Evolutionary conservation across 1,140 invertebrate species (phyloP).

Genomic region (Vanessa atalanta): DNA sequence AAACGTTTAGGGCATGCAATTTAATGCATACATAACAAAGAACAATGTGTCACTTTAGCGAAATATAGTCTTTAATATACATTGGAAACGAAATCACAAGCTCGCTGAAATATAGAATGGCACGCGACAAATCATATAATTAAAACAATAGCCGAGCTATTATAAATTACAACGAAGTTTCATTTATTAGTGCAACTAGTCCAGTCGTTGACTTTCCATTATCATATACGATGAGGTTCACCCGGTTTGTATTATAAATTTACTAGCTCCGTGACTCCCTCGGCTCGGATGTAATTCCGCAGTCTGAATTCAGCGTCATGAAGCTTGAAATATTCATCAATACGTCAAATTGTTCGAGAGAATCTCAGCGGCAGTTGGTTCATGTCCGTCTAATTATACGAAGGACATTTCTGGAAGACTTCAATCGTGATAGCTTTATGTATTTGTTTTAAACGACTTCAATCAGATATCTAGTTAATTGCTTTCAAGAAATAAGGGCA

Average conservation of each 20-base stretch:
- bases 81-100: slow-evolving; percentile 17
- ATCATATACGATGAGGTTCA: slow-evolving; percentile 65
- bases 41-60: slow-evolving; percentile 33
- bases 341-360: slow-evolving; percentile 39
- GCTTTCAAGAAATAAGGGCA: slow-evolving; percentile 13
- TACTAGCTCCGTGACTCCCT: slow-evolving; percentile 46
- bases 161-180: slow-evolving; percentile 47
- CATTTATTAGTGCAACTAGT: slow-evolving; percentile 56
- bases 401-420: slow-evolving; percentile 43
- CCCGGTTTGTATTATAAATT: slow-evolving; percentile 63
- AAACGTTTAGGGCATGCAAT: slow-evolving; percentile 63
- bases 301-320: slow-evolving; percentile 31
- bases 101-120: neutral
- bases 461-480: slow-evolving; percentile 9
- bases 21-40: slow-evolving; percentile 51
- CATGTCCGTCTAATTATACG: slow-evolving; percentile 40
- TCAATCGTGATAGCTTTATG: slow-evolving; percentile 49
- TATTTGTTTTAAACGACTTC: slow-evolving; percentile 14
- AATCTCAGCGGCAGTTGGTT: slow-evolving; percentile 41
- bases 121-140: slow-evolving; percentile 32
- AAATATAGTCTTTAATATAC: slow-evolving; percentile 18
- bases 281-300: slow-evolving; percentile 31
- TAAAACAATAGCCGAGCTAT: slow-evolving; percentile 39
- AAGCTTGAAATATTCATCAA: slow-evolving; percentile 53
- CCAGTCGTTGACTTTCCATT: slow-evolving; percentile 66